Evolutionary conservation across 1,140 invertebrate genomes (phyloP).

Genomic region (Carposina sasakii): DNA sequence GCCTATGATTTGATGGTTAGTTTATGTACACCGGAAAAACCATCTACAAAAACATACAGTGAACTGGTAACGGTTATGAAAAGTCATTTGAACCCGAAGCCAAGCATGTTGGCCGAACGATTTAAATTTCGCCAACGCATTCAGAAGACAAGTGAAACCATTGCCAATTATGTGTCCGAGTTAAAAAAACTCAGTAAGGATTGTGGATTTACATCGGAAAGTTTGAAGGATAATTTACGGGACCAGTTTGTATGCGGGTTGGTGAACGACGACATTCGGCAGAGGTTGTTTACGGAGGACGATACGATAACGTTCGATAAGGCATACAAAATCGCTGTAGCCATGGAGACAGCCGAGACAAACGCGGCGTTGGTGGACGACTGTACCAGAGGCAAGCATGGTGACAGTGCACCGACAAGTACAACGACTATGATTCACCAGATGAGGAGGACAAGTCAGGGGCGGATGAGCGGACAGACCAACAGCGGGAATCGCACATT

Average conservation of each 20-base stretch:
- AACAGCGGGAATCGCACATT: not conserved
- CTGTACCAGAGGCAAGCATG: not conserved
- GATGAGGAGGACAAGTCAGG: not conserved
- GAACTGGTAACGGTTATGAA: not conserved
- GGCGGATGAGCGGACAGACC: not conserved
- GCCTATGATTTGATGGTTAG: not conserved
- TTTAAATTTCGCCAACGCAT: not conserved
- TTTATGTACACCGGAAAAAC: not conserved
- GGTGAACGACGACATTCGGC: not conserved
- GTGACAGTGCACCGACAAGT: not conserved
- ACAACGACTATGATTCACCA: not conserved
- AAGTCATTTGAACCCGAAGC: not conserved
- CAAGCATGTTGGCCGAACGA: not conserved
- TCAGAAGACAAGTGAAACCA: not conserved
- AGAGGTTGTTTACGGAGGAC: conserved; percentile 5
- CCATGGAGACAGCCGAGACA: conserved; percentile 5
- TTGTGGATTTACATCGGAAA: not conserved
- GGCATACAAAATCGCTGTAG: not conserved
- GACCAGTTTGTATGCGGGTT: conserved; percentile 2
- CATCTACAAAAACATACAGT: not conserved
- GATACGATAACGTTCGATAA: not conserved
- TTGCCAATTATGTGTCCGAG: not conserved
- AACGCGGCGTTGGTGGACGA: conserved; percentile 3
- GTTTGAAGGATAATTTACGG: conserved; percentile 1
- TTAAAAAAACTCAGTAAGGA: not conserved